A percentile compares a stretch with the other conserved stretches of the same genome.
These are phyloP conservation scores for Oryzias sinensis DNA, from an alignment of 2,797 vertebrate genomes.

Conservation along the genomic window DNA sequence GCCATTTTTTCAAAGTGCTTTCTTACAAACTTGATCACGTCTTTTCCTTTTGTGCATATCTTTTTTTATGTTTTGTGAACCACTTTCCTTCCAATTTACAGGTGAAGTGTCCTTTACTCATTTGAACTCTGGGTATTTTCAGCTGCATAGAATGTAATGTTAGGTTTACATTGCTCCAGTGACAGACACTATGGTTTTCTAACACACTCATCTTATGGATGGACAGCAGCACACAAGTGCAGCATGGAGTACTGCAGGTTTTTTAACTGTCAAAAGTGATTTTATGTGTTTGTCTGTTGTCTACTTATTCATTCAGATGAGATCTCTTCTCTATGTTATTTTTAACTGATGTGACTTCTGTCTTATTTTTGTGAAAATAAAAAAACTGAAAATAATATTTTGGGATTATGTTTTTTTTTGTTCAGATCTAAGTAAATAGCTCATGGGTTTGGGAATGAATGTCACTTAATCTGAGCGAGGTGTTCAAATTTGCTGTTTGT, in stretches of 20 bases:
- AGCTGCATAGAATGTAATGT: constrained; percentile 60
- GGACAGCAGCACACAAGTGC: constrained; percentile 42
- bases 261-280: constrained; percentile 37
- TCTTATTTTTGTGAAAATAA: constrained; percentile 50
- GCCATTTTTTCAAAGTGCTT: constrained; percentile 59
- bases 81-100: constrained; percentile 46
- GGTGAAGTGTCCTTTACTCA: constrained; percentile 71
- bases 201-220: constrained; percentile 34
- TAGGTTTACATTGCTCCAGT: constrained; percentile 30
- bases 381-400: constrained; percentile 26
- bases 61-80: constrained; percentile 33
- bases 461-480: too few species aligned
- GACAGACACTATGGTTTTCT: constrained; percentile 20
- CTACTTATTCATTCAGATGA: constrained; percentile 33
- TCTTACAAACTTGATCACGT: constrained; percentile 20
- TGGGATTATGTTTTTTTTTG: constrained; percentile 25
- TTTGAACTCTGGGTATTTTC: constrained; percentile 43
- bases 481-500: too few species aligned
- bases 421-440: constrained; percentile 16
- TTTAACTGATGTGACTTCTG: constrained; percentile 43
- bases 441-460: neutral
- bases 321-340: constrained; percentile 50
- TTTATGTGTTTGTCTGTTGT: constrained; percentile 46
- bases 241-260: constrained; percentile 59
- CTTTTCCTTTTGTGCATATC: constrained; percentile 22